phyloP scores from a whole-genome alignment of 2,797 vertebrate genomes.

The Meda fulgida region DNA sequence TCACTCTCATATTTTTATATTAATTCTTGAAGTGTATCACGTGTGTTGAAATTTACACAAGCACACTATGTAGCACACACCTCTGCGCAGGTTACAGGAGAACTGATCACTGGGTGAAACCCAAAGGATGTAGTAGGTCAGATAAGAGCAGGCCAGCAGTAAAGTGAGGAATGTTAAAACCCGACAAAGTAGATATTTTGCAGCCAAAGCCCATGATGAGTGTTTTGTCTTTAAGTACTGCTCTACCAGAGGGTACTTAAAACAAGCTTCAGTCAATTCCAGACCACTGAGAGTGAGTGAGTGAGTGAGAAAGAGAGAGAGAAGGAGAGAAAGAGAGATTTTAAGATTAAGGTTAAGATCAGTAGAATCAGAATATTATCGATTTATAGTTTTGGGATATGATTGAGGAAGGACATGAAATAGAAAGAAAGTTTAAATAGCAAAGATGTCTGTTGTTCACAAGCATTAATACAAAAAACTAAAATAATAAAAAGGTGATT shows the following conservation, averaged over 20 bases:
- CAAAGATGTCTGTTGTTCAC: neutral
- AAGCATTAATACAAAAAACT: neutral
- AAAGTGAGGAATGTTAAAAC: conserved; percentile 82
- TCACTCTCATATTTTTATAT: neutral
- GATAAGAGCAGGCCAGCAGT: conserved; percentile 83
- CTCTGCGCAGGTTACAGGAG: conserved; percentile 85
- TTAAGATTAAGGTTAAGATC: neutral
- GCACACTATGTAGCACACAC: conserved; percentile 22
- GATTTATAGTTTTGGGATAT: neutral
- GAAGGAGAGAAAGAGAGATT: too few relatives aligned
- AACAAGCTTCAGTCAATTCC: conserved; percentile 88
- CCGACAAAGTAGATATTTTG: conserved; percentile 86
- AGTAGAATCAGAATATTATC: conserved; percentile 2
- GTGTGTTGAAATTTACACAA: neutral
- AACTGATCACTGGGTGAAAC: conserved; percentile 91
- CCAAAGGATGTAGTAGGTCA: conserved; percentile 90
- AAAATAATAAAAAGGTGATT: neutral
- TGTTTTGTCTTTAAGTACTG: conserved; percentile 94
- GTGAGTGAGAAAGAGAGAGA: neutral
- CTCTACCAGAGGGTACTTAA: conserved; percentile 94
- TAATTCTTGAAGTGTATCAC: neutral
- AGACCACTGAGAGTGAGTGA: conserved; percentile 74
- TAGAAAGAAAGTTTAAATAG: neutral
- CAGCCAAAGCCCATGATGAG: conserved; percentile 78
- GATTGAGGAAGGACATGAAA: neutral